Base-by-base conservation (phyloP, 2,113 vertebrate species). In the Planiliza haematocheilus region DNA sequence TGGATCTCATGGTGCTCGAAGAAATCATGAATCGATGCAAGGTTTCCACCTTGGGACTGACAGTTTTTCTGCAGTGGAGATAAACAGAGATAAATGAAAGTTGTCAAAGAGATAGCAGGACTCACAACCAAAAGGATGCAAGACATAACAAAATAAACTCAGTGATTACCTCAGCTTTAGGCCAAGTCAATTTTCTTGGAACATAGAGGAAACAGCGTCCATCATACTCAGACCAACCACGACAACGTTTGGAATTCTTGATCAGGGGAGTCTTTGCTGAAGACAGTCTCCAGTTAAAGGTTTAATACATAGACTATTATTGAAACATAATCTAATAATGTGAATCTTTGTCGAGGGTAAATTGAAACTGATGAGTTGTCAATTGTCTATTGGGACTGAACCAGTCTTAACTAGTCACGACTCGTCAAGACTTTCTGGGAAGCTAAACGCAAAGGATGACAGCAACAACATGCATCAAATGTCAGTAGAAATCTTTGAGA, bases 141-240 rank as follows among this genome's bases (percentile, higher is more conserved):
- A 39, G 53, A 9, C n/a, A 38, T 38, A 57, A 20, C 13, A 39
- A 9, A 37, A 17, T 5, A 42, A 59, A 60, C 8, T 45, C 7
- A 17, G 2, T 17, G 17, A 2, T 20, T 18, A 62, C 59, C 59
- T 48, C 43, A 13, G 59, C 59, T 12, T 6, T 0, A 37, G 24
- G 24, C 59, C 59, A 62, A 48, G 10, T 48, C 43, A 34, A 0
- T 7, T 0, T 0, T 13, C 0, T 0, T 13, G 59, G 6, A 62
- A 14, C 2, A 12, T 36, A 62, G 21, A 11, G 7, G 30, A 62
- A 62, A n/a, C 59, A 62, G n/a, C 42, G 24, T 36, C 0, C 0
- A 0, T 0, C 4, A 3, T 18, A 1, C 0, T 8, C 1, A 37
- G 43, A 36, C 30, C 55, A 57, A 18, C 17, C 17, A 39, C 0